Evolutionary conservation across 2,888 invertebrate genomes (phyloP).

Genomic region (Vannuccia rotundouncinata): DNA sequence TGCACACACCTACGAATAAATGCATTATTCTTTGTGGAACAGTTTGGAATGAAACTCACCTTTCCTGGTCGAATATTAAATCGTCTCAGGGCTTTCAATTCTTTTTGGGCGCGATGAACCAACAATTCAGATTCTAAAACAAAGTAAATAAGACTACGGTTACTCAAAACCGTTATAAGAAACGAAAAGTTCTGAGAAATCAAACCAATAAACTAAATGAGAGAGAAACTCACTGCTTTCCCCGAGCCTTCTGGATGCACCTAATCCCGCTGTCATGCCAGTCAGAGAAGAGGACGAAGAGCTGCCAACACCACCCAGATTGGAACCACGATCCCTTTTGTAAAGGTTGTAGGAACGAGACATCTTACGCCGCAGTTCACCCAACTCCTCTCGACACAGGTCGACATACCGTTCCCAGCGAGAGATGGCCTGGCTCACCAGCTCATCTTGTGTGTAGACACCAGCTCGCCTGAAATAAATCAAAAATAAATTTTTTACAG

Average conservation of each 20-base stretch:
- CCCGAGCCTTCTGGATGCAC: too few species aligned
- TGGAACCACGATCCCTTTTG: neutral
- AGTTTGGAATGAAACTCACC: too few species aligned
- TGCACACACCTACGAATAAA: too few species aligned
- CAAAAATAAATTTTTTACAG: too few species aligned
- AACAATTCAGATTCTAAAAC: neutral
- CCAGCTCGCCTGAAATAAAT: conserved; percentile 22
- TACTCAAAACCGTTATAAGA: too few species aligned
- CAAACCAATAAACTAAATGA: too few species aligned
- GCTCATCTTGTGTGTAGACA: neutral
- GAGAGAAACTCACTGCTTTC: too few species aligned
- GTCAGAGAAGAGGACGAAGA: too few species aligned
- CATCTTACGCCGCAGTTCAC: conserved; percentile 25
- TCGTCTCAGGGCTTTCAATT: neutral
- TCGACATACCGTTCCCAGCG: conserved; percentile 19
- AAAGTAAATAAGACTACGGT: neutral
- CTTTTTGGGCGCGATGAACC: neutral
- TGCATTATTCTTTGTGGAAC: too few species aligned
- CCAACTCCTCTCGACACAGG: conserved; percentile 22
- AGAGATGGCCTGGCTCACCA: conserved; percentile 17
- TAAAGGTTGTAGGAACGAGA: neutral
- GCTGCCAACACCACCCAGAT: neutral
- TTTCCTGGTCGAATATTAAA: neutral
- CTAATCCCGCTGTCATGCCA: too few species aligned
- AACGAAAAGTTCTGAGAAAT: too few species aligned